A percentile compares a stretch with the other conserved stretches of the same genome.
phyloP scores from a whole-genome alignment of 2,797 vertebrate species.

The Rhadinocentrus ornatus region DNA sequence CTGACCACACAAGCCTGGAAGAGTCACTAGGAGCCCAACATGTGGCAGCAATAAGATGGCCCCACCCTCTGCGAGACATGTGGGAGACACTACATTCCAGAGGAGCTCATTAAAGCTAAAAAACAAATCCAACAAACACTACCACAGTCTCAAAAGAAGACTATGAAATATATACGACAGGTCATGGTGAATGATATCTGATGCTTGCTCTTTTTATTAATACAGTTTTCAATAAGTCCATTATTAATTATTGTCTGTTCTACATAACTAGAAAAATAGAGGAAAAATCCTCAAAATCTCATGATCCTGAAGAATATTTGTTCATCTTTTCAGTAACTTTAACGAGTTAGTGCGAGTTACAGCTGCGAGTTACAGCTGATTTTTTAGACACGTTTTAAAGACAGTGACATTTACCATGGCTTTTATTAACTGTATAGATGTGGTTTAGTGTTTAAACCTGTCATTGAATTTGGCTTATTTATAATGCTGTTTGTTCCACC shows the following conservation, averaged over 20 bases:
- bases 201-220: slow-evolving; percentile 35
- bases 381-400: slow-evolving; percentile 62
- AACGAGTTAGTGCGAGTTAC: slow-evolving; percentile 52
- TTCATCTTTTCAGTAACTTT: slow-evolving; percentile 47
- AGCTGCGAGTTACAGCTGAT: slow-evolving; percentile 56
- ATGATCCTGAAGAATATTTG: slow-evolving; percentile 41
- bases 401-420: slow-evolving; percentile 57
- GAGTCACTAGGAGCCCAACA: slow-evolving; percentile 81
- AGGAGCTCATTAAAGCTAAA: slow-evolving; percentile 83
- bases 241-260: slow-evolving; percentile 8
- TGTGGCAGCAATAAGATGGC: slow-evolving; percentile 87
- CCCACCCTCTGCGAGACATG: slow-evolving; percentile 80
- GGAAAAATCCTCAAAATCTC: slow-evolving; percentile 18
- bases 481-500: slow-evolving; percentile 72
- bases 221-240: slow-evolving; percentile 27
- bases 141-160: slow-evolving; percentile 55
- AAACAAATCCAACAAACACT: slow-evolving; percentile 82
- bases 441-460: slow-evolving; percentile 73
- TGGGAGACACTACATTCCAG: slow-evolving; percentile 87
- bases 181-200: slow-evolving; percentile 25
- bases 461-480: slow-evolving; percentile 70
- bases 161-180: slow-evolving; percentile 40
- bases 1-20: slow-evolving; percentile 85
- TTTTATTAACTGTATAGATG: slow-evolving; percentile 74
- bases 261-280: slow-evolving; percentile 13